Evolutionary conservation across 2,888 invertebrate species (phyloP).

Genomic region (Pteria penguin): DNA sequence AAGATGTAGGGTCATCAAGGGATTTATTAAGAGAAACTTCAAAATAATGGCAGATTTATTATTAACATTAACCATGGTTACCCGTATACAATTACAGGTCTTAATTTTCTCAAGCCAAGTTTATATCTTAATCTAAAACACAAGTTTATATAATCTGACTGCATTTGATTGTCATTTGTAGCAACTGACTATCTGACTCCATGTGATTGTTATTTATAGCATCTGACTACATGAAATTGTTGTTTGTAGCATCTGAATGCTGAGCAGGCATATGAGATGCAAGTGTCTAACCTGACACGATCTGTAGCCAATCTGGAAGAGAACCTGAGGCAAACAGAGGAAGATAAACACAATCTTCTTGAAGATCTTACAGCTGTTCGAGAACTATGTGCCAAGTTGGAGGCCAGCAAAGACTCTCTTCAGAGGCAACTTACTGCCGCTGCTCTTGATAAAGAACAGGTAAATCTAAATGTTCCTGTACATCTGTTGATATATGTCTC

Average conservation of each 20-base stretch:
- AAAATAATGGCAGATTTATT: background rate
- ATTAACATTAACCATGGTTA: background rate
- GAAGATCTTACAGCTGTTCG: slow-evolving; percentile 77
- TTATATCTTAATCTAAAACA: too few relatives aligned
- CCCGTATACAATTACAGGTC: too few relatives aligned
- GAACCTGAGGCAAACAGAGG: slow-evolving; percentile 70
- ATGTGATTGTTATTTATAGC: too few relatives aligned
- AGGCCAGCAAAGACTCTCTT: slow-evolving; percentile 77
- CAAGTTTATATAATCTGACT: too few relatives aligned
- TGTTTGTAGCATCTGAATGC: slow-evolving; percentile 70
- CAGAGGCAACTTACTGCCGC: slow-evolving; percentile 77
- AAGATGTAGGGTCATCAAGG: too few relatives aligned
- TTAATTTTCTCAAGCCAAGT: too few relatives aligned
- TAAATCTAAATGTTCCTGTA: slow-evolving; percentile 52
- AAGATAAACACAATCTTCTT: slow-evolving; percentile 76
- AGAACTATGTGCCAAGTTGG: slow-evolving; percentile 78
- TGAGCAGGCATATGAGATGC: slow-evolving; percentile 76
- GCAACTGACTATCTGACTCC: too few relatives aligned
- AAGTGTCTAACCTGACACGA: slow-evolving; percentile 76
- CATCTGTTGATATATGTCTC: too few relatives aligned
- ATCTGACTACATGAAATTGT: too few relatives aligned
- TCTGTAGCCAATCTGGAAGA: slow-evolving; percentile 77
- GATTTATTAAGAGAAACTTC: background rate
- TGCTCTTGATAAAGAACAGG: slow-evolving; percentile 79
- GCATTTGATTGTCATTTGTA: too few relatives aligned